Evolutionary conservation across 2,888 invertebrate species (phyloP).

Genomic region (Sturmia bella): DNA sequence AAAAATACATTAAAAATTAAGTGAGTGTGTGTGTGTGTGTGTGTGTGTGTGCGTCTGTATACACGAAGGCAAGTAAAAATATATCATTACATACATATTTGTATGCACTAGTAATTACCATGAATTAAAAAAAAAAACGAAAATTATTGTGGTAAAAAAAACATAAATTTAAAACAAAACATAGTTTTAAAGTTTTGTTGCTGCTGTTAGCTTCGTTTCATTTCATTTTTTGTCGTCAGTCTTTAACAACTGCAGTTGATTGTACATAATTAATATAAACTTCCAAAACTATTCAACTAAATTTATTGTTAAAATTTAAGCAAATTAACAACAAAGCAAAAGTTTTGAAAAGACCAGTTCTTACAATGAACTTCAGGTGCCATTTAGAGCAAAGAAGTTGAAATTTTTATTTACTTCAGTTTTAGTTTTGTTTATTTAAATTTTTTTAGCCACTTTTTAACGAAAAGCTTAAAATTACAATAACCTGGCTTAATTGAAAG

Average conservation of each 20-base stretch:
- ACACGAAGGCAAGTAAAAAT: background rate
- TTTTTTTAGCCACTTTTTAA: too few species aligned
- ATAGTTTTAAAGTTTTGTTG: background rate
- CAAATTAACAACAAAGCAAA: background rate
- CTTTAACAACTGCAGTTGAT: conserved; percentile 59
- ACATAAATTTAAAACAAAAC: conserved; percentile 14
- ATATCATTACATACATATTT: conserved; percentile 9
- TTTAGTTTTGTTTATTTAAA: too few species aligned
- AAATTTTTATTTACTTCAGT: too few species aligned
- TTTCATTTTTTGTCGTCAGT: conserved; percentile 3
- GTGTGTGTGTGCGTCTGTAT: background rate
- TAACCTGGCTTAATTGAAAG: too few species aligned
- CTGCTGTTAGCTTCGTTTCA: conserved; percentile 3
- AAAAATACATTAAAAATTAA: conserved; percentile 33
- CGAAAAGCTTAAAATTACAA: too few species aligned
- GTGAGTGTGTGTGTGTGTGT: background rate
- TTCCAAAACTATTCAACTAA: conserved; percentile 2
- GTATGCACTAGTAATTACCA: conserved; percentile 49
- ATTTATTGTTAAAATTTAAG: background rate
- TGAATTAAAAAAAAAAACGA: background rate
- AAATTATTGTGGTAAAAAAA: conserved; percentile 4
- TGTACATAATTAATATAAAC: conserved; percentile 53
- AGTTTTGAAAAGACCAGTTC: too few species aligned
- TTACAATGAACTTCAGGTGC: too few species aligned
- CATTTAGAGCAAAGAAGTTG: too few species aligned